Evolutionary conservation across 2,888 invertebrate species (phyloP), one percentile per base, ranked within the genome.

Genomic region (Drosophila nigricruria): DNA sequence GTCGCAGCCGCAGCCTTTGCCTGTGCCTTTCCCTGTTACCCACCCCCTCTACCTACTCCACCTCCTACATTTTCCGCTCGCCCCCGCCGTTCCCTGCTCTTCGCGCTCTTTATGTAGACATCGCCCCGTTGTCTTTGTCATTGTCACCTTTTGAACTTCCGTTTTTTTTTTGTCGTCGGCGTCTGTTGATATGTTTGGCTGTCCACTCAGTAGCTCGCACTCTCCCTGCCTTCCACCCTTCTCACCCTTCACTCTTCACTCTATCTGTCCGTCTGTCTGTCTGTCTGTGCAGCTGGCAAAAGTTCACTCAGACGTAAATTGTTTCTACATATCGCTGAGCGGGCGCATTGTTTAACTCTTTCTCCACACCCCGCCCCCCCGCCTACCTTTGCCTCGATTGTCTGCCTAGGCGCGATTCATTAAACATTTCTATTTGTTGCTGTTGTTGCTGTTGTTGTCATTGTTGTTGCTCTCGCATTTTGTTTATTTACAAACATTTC

Each of bases 131-230:
- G 50, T 61, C 66, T 64, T 65, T 62, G 73, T 72, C 59, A 67
- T 86, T 82, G 89, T 86, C 87, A 87, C 87, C 87, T 87, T 88
- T 87, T 87, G 81, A 87, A 87, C 88, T 87, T 87, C 87, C 87
- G 87, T 83, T 80, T 79, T 75, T n/a, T 20, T 23, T 23, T 43
- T 25, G 73, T 27, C 71, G 79, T 62, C 77, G 69, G 56, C 54
- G 71, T 74, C 70, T 77, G 70, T 70, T 73, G 67, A 79, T 79
- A 79, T 65, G 68, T 73, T 79, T 73, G 68, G 69, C 63, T 60
- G 72, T 66, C 73, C 66, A 47, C 42, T 50, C 43, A n/a, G 43
- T 27, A n/a, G n/a, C 60, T 30, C 30, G 27, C 63, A 27, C 50
- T 57, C 40, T 36, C 42, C 40, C 14, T 9, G 6, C 18, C 4